Conservation (phyloP, 2,113 vertebrate genomes). For the Ceratotherium simum region DNA sequence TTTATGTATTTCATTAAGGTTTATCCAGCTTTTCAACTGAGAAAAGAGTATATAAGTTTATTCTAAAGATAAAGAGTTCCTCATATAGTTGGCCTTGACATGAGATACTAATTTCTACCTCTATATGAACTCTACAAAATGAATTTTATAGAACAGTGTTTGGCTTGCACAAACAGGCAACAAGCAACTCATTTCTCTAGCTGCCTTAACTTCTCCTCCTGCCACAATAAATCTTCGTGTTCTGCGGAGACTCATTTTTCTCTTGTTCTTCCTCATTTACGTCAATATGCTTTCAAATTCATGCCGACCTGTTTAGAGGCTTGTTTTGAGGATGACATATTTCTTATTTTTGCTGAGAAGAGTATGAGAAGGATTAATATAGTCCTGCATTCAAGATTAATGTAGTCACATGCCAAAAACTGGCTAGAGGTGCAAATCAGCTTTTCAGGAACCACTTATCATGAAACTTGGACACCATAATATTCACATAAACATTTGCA, state of each 20-base stretch:
- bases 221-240: not conserved
- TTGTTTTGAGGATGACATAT: constrained; percentile 51
- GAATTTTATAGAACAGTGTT: not conserved
- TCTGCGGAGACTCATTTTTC: constrained; percentile 35
- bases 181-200: constrained; percentile 11
- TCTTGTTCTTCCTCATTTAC: constrained; percentile 71
- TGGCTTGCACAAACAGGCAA: constrained; percentile 50
- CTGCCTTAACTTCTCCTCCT: constrained; percentile 61
- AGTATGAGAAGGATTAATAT: constrained; percentile 73
- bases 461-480: constrained; percentile 75
- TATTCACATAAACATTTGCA: constrained; percentile 82
- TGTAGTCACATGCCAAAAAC: constrained; percentile 68
- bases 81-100: not conserved
- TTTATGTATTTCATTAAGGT: not conserved
- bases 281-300: constrained; percentile 76
- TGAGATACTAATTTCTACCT: constrained; percentile 58
- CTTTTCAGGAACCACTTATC: constrained; percentile 81
- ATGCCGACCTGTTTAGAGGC: constrained; percentile 62
- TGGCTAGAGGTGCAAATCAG: constrained; percentile 69
- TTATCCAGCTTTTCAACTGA: constrained; percentile 47
- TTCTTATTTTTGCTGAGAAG: constrained; percentile 70
- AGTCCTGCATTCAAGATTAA: constrained; percentile 80
- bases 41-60: constrained; percentile 19
- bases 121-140: constrained; percentile 23
- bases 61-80: not conserved